Percentiles rank a stretch among this genome's conserved stretches.
These are phyloP conservation scores for Fissipunctia ypsillon DNA, from an alignment of 2,888 invertebrate genomes.

Conservation along the genomic window DNA sequence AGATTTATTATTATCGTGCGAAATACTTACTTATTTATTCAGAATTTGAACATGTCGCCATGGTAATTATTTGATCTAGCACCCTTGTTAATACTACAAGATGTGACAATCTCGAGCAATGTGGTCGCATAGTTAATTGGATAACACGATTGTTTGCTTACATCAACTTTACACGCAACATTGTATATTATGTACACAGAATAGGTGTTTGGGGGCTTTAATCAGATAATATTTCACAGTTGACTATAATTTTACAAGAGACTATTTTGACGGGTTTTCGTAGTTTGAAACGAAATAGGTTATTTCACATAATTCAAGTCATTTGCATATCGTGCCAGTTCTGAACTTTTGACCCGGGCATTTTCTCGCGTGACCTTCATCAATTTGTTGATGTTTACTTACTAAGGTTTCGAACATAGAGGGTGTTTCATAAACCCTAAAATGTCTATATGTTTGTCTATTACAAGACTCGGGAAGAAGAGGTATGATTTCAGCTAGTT, in stretches of 20 bases:
- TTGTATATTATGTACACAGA: conserved; percentile 9
- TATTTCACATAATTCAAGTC: conserved; percentile 48
- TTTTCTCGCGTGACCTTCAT: conserved; percentile 43
- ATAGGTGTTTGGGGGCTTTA: conserved; percentile 22
- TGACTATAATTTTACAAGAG: conserved; percentile 22
- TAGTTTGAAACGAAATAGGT: conserved; percentile 41
- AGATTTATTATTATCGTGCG: neutral
- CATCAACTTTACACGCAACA: conserved; percentile 53
- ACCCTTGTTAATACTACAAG: conserved; percentile 40
- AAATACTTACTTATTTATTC: conserved; percentile 1
- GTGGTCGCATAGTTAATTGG: conserved; percentile 74
- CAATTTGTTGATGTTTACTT: conserved; percentile 39
- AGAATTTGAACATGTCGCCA: neutral
- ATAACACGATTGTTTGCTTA: conserved; percentile 70
- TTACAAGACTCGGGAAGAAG: neutral
- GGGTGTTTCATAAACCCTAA: neutral
- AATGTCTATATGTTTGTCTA: neutral
- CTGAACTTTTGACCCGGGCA: conserved; percentile 28
- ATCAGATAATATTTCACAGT: conserved; percentile 41
- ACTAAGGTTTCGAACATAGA: conserved; percentile 1
- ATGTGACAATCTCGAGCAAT: conserved; percentile 47
- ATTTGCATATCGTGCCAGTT: conserved; percentile 51
- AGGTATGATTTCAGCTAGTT: neutral
- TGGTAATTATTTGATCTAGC: conserved; percentile 40
- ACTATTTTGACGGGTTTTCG: conserved; percentile 39